phyloP scores from a whole-genome alignment of 2,888 invertebrate species.

The Thelaira solivaga region DNA sequence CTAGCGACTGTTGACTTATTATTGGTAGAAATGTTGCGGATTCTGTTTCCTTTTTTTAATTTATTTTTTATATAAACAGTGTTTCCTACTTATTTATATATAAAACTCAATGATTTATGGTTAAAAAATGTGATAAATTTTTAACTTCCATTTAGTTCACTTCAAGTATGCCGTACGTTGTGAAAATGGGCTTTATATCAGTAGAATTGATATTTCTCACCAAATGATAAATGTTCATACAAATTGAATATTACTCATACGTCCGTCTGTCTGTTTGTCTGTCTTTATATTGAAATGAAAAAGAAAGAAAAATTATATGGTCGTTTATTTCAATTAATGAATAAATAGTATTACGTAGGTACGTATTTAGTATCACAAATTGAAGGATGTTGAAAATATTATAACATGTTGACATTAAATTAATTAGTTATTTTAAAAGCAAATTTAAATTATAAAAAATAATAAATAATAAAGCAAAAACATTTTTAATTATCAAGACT shows the following conservation, averaged over 20 bases:
- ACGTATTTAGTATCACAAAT: no score
- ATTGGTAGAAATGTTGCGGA: not conserved
- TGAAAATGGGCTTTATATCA: no score
- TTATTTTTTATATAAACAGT: not conserved
- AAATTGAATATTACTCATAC: constrained; percentile 33
- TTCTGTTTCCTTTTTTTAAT: not conserved
- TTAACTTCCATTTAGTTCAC: no score
- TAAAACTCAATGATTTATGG: constrained; percentile 41
- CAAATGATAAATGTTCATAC: constrained; percentile 15
- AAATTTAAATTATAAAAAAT: no score
- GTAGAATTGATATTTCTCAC: constrained; percentile 28
- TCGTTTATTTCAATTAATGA: not conserved
- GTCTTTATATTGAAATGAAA: no score
- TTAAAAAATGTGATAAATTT: constrained; percentile 39
- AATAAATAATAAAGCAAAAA: no score
- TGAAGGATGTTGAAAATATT: no score
- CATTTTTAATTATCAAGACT: no score
- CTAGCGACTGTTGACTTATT: not conserved
- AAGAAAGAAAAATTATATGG: constrained; percentile 11
- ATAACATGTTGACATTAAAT: no score
- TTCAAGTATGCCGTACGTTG: no score
- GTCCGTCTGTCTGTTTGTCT: not conserved
- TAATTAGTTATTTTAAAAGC: no score
- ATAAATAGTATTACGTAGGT: not conserved
- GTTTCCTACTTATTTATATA: not conserved